Conservation (phyloP, 2,113 vertebrate genomes). For the Sialia sialis region DNA sequence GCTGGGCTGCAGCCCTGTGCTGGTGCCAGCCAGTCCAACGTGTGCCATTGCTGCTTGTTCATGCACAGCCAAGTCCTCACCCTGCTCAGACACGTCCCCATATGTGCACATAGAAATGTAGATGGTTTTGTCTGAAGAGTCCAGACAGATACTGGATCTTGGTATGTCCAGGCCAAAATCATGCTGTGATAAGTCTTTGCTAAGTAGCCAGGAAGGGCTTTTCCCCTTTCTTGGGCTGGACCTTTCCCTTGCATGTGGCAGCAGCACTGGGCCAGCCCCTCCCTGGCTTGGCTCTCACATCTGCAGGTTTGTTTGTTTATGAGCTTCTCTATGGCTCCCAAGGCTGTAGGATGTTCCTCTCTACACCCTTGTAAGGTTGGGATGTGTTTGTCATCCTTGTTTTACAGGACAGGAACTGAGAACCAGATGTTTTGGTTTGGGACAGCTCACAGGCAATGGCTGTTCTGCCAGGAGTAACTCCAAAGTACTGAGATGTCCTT, state of each 20-base stretch:
- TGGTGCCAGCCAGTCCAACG: fast-evolving
- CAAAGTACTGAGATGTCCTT: background rate
- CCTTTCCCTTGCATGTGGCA: background rate
- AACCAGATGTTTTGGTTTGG: slow-evolving; percentile 6
- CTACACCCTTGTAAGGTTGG: background rate
- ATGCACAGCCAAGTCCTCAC: fast-evolving
- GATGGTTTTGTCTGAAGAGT: background rate
- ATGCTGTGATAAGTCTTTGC: background rate
- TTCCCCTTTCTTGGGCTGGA: background rate
- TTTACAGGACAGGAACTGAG: background rate
- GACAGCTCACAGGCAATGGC: background rate
- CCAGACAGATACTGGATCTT: background rate
- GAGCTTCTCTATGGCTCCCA: background rate
- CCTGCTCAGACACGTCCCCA: fast-evolving
- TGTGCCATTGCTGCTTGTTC: background rate
- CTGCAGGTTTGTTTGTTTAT: slow-evolving; percentile 15
- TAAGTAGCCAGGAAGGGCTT: background rate
- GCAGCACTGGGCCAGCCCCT: fast-evolving
- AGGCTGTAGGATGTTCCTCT: background rate
- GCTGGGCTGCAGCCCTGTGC: background rate
- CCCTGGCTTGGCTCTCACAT: background rate
- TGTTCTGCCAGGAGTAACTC: background rate
- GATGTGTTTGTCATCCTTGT: slow-evolving; percentile 18
- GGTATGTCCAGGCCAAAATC: background rate
- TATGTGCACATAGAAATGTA: fast-evolving